A percentile compares a stretch with the other conserved stretches of the same genome.
Evolutionary conservation across 2,888 invertebrate genomes (phyloP).

Genomic region (Plutella xylostella): DNA sequence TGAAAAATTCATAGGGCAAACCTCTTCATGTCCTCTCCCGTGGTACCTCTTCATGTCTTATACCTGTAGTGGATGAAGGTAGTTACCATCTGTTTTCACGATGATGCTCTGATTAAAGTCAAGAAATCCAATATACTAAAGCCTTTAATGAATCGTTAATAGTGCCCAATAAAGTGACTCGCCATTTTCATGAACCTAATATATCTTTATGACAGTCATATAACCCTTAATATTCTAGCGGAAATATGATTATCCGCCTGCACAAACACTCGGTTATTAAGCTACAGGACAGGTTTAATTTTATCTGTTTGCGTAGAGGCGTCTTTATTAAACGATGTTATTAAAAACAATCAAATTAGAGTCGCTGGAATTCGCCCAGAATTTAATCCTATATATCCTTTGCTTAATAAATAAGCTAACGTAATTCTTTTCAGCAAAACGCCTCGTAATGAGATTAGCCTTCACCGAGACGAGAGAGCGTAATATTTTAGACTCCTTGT

Average conservation of each 20-base stretch:
- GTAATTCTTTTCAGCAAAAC: not conserved
- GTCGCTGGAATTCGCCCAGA: too few species aligned
- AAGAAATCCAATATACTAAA: conserved; percentile 19
- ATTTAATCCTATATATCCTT: not conserved
- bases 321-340: conserved; percentile 36
- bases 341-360: conserved; percentile 27
- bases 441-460: conserved; percentile 14
- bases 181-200: conserved; percentile 32
- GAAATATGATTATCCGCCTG: conserved; percentile 53
- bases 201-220: conserved; percentile 51
- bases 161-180: conserved; percentile 48
- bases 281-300: conserved; percentile 35
- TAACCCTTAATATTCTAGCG: conserved; percentile 48
- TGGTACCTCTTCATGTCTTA: too few species aligned
- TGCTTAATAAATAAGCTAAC: not conserved
- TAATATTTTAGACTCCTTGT: not conserved
- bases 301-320: conserved; percentile 37
- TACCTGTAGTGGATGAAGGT: too few species aligned
- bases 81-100: not conserved
- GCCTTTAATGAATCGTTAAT: conserved; percentile 51
- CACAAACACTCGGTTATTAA: conserved; percentile 43
- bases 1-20: too few species aligned
- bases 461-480: not conserved
- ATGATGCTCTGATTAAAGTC: not conserved
- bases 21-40: too few species aligned